Conservation (phyloP, 2,888 invertebrate genomes). For the Netelia fuscicornis region DNA sequence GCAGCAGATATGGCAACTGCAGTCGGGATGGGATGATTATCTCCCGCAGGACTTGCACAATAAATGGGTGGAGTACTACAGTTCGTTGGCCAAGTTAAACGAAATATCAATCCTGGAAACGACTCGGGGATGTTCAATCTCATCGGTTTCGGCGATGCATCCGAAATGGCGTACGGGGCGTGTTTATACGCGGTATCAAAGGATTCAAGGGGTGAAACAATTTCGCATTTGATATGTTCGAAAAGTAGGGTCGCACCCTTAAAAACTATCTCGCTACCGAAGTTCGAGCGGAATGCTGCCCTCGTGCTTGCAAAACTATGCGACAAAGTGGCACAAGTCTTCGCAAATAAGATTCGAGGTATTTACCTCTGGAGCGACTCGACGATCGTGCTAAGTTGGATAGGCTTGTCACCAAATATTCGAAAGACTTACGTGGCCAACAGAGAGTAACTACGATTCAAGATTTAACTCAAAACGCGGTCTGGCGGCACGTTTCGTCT, state of each 20-base stretch:
- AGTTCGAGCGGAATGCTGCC: slow-evolving; percentile 6
- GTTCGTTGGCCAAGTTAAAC: slow-evolving; percentile 22
- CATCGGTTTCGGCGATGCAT: slow-evolving; percentile 20
- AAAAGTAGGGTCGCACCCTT: slow-evolving; percentile 27
- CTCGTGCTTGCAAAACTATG: slow-evolving; percentile 8
- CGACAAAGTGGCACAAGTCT: slow-evolving; percentile 6
- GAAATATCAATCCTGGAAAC: slow-evolving; percentile 21
- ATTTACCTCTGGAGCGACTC: slow-evolving; percentile 7
- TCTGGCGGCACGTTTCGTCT: not conserved
- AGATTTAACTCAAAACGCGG: not conserved
- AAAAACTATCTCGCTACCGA: slow-evolving; percentile 13
- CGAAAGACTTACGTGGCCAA: slow-evolving; percentile 11
- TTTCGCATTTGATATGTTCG: slow-evolving; percentile 16
- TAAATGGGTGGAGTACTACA: slow-evolving; percentile 25
- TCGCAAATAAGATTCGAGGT: not conserved
- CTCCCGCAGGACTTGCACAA: slow-evolving; percentile 17
- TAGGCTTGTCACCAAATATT: slow-evolving; percentile 11
- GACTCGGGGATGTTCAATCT: not conserved
- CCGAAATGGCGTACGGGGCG: slow-evolving; percentile 34
- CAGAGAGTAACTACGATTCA: not conserved
- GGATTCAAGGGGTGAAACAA: not conserved
- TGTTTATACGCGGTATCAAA: slow-evolving; percentile 26
- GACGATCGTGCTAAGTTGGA: slow-evolving; percentile 25
- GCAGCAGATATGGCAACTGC: slow-evolving; percentile 22
- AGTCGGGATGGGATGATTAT: slow-evolving; percentile 28